phyloP scores from a whole-genome alignment of 2,888 invertebrate genomes.

The Dryadula phaetusa region DNA sequence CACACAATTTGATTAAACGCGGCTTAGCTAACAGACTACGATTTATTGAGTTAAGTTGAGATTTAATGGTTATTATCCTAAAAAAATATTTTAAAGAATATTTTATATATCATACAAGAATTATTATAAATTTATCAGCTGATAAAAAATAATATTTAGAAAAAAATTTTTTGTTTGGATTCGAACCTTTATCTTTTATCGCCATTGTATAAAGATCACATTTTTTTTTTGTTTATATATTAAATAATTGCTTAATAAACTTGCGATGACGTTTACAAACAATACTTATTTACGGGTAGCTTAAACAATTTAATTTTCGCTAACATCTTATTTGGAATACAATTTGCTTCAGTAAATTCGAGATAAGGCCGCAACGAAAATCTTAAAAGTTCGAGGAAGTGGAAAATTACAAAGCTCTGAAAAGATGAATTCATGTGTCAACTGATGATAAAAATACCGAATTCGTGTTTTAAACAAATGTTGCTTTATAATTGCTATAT shows the following conservation, averaged over 20 bases:
- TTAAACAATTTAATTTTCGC: slow-evolving; percentile 8
- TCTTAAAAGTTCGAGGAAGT: slow-evolving; percentile 41
- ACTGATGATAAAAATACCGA: slow-evolving; percentile 27
- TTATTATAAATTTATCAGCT: not conserved
- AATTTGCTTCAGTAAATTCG: slow-evolving; percentile 37
- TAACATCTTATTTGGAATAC: slow-evolving; percentile 12
- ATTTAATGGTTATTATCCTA: not conserved
- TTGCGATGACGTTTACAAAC: not conserved
- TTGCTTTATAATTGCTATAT: not conserved
- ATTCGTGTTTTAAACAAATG: not conserved
- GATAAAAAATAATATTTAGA: too few species aligned
- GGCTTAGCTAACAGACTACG: slow-evolving; percentile 1
- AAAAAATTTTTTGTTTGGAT: too few species aligned
- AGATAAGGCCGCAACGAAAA: slow-evolving; percentile 32
- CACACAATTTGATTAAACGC: slow-evolving; percentile 13
- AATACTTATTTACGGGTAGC: slow-evolving; percentile 17
- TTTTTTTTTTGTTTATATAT: not conserved
- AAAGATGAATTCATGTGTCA: slow-evolving; percentile 35
- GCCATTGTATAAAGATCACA: too few species aligned
- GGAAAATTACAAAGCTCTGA: slow-evolving; percentile 40
- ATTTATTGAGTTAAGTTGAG: not conserved
- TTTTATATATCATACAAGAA: too few species aligned
- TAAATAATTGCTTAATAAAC: not conserved
- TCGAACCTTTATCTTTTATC: too few species aligned
- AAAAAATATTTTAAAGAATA: too few species aligned